Conservation (phyloP, 2,888 invertebrate genomes). For the Drosophila phalerata region DNA sequence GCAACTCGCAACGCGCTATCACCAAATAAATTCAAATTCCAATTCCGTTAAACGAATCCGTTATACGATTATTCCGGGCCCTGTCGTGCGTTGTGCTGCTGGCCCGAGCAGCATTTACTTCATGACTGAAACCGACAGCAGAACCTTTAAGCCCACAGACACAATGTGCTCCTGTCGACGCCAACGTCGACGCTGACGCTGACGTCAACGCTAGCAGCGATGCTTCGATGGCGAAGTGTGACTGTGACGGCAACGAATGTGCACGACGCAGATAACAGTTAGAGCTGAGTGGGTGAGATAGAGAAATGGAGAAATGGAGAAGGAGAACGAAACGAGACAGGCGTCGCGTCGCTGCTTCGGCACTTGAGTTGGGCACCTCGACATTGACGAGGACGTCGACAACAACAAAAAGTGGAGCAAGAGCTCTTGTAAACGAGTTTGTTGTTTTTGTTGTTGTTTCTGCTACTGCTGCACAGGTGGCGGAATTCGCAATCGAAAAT, state of each 20-base stretch:
- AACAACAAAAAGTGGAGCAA: conserved; percentile 37
- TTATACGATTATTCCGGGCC: conserved; percentile 29
- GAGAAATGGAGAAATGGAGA: neutral
- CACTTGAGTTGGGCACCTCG: conserved; percentile 57
- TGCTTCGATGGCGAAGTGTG: conserved; percentile 58
- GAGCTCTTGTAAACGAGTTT: conserved; percentile 37
- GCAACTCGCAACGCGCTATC: conserved; percentile 32
- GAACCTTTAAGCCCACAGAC: conserved; percentile 50
- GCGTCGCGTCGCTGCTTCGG: conserved; percentile 42
- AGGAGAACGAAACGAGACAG: conserved; percentile 3
- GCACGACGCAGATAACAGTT: conserved; percentile 66
- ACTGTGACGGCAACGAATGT: conserved; percentile 71
- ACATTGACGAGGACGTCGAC: conserved; percentile 66
- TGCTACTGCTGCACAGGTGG: conserved; percentile 45
- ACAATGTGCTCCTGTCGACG: conserved; percentile 53
- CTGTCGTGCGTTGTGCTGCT: conserved; percentile 54
- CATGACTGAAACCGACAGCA: conserved; percentile 72
- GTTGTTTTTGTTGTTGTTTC: conserved; percentile 25
- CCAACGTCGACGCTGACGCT: conserved; percentile 5
- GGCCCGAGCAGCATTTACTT: conserved; percentile 76
- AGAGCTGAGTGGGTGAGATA: conserved; percentile 17
- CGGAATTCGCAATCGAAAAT: conserved; percentile 45
- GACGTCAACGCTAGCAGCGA: conserved; percentile 42
- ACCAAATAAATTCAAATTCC: conserved; percentile 26
- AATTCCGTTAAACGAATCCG: conserved; percentile 19